Evolutionary conservation across 2,888 invertebrate species (phyloP).

Genomic region (Trichacis sp.): DNA sequence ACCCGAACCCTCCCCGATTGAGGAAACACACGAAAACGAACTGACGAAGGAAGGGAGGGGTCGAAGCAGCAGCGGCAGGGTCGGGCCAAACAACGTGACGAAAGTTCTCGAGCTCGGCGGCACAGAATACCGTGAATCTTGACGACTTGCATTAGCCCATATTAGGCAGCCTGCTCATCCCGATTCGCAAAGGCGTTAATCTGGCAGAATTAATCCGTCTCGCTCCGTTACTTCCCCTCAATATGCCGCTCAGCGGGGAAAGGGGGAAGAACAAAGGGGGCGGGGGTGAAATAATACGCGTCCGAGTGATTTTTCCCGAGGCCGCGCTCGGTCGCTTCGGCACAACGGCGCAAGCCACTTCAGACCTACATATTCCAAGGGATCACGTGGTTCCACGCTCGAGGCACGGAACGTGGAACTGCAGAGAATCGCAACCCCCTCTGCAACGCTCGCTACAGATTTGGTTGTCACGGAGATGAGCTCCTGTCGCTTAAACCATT

Average conservation of each 20-base stretch:
- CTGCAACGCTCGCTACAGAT: no score
- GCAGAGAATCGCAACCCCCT: no score
- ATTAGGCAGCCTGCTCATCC: conserved; percentile 50
- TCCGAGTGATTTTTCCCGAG: conserved; percentile 48
- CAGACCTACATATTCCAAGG: conserved; percentile 46
- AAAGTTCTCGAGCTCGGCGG: no score
- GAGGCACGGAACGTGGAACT: no score
- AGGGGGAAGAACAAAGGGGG: conserved; percentile 34
- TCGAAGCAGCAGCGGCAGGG: no score
- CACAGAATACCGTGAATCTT: conserved; percentile 46
- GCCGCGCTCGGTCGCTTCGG: conserved; percentile 57
- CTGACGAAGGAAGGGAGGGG: no score
- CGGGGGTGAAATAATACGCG: conserved; percentile 33
- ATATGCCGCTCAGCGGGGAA: conserved; percentile 57
- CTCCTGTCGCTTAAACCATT: conserved; percentile 49
- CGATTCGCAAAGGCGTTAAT: conserved; percentile 67
- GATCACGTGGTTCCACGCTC: conserved; percentile 30
- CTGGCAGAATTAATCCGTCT: conserved; percentile 67
- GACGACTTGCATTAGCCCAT: conserved; percentile 60
- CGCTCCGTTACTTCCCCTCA: conserved; percentile 66
- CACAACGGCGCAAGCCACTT: conserved; percentile 61
- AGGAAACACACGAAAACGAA: no score
- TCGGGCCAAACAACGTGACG: no score
- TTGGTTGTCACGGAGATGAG: conserved; percentile 59
- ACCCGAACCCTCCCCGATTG: no score